Evolutionary conservation across 2,797 vertebrate species (phyloP), one percentile per base, ranked within the genome.

Genomic region (Cichlasoma orientale): DNA sequence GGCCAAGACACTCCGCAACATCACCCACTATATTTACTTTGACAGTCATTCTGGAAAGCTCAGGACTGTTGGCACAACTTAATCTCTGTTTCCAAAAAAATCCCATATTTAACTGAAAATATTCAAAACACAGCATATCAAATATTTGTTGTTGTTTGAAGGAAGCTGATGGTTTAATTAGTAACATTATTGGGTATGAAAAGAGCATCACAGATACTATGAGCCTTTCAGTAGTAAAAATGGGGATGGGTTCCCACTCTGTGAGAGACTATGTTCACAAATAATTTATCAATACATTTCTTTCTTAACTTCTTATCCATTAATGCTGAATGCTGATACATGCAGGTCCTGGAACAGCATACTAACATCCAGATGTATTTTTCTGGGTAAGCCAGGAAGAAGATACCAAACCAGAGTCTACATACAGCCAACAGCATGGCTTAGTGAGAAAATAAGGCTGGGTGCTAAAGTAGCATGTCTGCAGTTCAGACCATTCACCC

Each of bases 11-110:
- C 75, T 72, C 29, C 57, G 56, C 73, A 77, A 19, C 58, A 82
- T 86, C 84, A 83, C 72, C 52, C 58, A 18, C 85, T 90, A 90
- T 88, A 77, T 90, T 88, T 87, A 56, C 31, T 53, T 23, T 56
- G 16, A 29, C n/a, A 52, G 55, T 82, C 77, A 76, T 61, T 53
- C 66, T 68, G 72, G 71, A 72, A 80, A 44, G 44, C 86, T 83
- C 69, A 29, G 81, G 85, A 81, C n/a, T 55, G 47, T 55, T 79
- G 76, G 82, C 76, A 54, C 72, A 61, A 53, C 61, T 44, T 50
- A 66, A 66, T 12, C 25, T 31, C 56, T 68, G 41, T 50, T 50
- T n/a, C 63, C 18, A 68, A 50, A 68, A 68, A 68, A 29, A 18
- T 1, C 29, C 18, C 18, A 0, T 5, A 50, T 68, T 50, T 50